phyloP scores from a whole-genome alignment of 1,140 invertebrate genomes.

The Phymorhynchus buccinoides region DNA sequence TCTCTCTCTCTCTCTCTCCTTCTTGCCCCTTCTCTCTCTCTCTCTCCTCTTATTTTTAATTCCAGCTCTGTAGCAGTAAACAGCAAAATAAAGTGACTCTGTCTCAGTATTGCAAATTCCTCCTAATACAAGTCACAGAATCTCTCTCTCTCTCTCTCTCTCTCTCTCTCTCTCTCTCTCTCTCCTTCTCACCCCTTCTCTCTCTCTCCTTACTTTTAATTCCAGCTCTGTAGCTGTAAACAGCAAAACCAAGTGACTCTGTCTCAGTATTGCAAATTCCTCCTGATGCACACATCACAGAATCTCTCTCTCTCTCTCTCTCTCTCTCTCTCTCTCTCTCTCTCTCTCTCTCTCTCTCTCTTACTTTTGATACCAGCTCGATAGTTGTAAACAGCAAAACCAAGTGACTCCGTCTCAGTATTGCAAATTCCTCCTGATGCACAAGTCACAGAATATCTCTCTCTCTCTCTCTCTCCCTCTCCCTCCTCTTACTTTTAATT shows the following conservation, averaged over 20 bases:
- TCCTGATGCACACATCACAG: not conserved
- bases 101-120: constrained; percentile 98
- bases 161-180: constrained; percentile 78
- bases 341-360: constrained; percentile 30
- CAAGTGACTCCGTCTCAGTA: not conserved
- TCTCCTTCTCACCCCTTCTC: not conserved
- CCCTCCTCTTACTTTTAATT: constrained; percentile 31
- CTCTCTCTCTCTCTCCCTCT: not conserved
- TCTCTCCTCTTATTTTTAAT: constrained; percentile 40
- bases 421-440: not conserved
- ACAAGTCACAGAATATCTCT: too few relatives aligned
- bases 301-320: too few relatives aligned
- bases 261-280: too few relatives aligned
- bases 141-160: constrained; percentile 81
- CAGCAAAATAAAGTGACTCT: constrained; percentile 95
- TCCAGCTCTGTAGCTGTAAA: not conserved
- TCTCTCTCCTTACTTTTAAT: constrained; percentile 20
- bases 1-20: constrained; percentile 18
- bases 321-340: constrained; percentile 13
- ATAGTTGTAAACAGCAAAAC: too few relatives aligned
- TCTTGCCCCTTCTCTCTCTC: constrained; percentile 27
- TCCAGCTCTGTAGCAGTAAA: constrained; percentile 86
- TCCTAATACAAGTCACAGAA: constrained; percentile 84
- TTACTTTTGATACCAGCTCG: not conserved
- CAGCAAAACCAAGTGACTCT: not conserved